Evolutionary conservation across 2,888 invertebrate species (phyloP).

Genomic region (Sericinus montela): DNA sequence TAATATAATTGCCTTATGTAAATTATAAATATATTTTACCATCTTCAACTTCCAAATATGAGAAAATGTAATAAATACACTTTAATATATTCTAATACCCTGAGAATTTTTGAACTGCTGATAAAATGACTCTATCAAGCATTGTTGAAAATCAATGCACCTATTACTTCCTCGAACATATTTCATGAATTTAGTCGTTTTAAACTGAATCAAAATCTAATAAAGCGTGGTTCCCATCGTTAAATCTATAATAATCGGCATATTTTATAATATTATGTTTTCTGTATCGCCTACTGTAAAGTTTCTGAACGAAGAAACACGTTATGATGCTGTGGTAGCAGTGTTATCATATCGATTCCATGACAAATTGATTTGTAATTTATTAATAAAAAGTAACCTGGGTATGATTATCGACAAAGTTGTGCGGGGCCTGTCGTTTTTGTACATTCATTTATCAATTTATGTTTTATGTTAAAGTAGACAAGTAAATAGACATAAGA

Average conservation of each 20-base stretch:
- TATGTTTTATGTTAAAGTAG: not conserved
- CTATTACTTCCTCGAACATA: constrained; percentile 38
- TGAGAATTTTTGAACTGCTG: constrained; percentile 33
- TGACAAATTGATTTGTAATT: constrained; percentile 23
- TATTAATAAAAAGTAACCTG: constrained; percentile 8
- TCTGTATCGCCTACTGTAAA: constrained; percentile 2
- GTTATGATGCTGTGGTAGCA: constrained; percentile 4
- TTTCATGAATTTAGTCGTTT: constrained; percentile 42
- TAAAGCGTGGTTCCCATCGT: constrained; percentile 30
- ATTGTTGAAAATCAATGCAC: constrained; percentile 45
- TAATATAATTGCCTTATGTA: constrained; percentile 1
- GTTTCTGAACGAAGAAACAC: constrained; percentile 10
- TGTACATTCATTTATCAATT: constrained; percentile 1
- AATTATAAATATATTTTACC: not conserved
- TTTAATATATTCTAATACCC: constrained; percentile 48
- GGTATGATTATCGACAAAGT: constrained; percentile 2
- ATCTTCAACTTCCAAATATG: not conserved
- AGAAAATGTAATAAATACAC: constrained; percentile 16
- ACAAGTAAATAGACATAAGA: not conserved
- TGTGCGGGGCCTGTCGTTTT: not conserved
- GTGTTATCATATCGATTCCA: constrained; percentile 3
- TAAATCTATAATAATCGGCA: constrained; percentile 17
- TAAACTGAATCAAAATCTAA: constrained; percentile 50
- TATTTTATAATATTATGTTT: constrained; percentile 13
- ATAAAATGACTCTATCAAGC: constrained; percentile 54